phyloP scores from a whole-genome alignment of 2,797 vertebrate genomes.

The Paratrypauchen microcephalus region DNA sequence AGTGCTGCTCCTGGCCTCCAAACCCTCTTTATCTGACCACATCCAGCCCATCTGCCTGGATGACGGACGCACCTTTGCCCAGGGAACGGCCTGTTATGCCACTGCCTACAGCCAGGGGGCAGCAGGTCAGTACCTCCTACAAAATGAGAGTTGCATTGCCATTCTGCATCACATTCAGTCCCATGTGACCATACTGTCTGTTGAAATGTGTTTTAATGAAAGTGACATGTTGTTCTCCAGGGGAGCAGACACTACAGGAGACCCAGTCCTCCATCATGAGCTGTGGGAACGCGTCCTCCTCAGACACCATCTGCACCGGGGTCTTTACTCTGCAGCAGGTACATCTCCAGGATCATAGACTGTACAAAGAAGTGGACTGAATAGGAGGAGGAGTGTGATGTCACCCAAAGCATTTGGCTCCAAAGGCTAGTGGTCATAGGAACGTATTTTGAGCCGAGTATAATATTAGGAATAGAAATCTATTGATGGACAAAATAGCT shows the following conservation, averaged over 20 bases:
- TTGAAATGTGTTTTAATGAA: neutral
- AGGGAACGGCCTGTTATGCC: conserved; percentile 39
- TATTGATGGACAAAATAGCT: too few species aligned
- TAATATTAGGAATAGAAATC: too few species aligned
- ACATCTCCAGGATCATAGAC: neutral
- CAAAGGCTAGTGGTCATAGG: too few species aligned
- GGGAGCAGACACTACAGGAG: conserved; percentile 42
- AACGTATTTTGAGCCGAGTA: too few species aligned
- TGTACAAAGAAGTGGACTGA: too few species aligned
- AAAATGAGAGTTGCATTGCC: neutral
- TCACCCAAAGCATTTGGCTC: too few species aligned
- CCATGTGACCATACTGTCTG: neutral
- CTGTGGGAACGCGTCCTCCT: conserved; percentile 21
- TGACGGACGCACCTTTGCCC: conserved; percentile 10
- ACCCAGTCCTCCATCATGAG: conserved; percentile 25
- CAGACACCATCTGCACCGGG: conserved; percentile 37
- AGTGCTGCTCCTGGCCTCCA: conserved; percentile 30
- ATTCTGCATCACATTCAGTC: neutral
- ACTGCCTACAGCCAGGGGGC: conserved; percentile 39
- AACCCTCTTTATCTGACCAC: conserved; percentile 28
- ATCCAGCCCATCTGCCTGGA: conserved; percentile 61
- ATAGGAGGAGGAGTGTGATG: too few species aligned
- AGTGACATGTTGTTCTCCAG: conserved; percentile 13
- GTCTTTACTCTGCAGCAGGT: conserved; percentile 44
- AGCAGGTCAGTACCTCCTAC: neutral